Percentiles rank a stretch among this genome's conserved stretches.
phyloP scores from a whole-genome alignment of 2,797 vertebrate species.

The Galago senegalensis region DNA sequence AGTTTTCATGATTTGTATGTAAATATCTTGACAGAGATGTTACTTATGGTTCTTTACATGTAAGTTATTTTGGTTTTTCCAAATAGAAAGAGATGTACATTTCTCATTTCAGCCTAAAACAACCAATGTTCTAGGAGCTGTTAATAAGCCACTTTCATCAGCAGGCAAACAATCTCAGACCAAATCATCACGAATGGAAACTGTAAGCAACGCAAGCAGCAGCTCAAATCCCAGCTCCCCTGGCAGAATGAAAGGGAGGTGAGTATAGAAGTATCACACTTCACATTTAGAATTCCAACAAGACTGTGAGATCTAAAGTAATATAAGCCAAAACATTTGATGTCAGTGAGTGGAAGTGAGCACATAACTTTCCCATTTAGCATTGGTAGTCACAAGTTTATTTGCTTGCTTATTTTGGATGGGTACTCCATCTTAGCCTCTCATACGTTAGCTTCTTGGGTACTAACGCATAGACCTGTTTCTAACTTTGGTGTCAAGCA shows the following conservation, averaged over 20 bases:
- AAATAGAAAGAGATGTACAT: slow-evolving; percentile 77
- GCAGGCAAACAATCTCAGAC: slow-evolving; percentile 98
- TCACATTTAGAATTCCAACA: slow-evolving; percentile 73
- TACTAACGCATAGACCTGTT: neutral
- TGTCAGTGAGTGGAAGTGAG: neutral
- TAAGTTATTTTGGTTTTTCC: slow-evolving; percentile 37
- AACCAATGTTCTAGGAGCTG: slow-evolving; percentile 97
- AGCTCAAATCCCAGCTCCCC: slow-evolving; percentile 98
- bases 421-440: neutral
- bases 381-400: neutral
- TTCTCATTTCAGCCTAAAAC: slow-evolving; percentile 96
- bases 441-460: neutral
- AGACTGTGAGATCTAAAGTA: neutral
- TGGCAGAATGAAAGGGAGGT: slow-evolving; percentile 96
- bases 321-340: neutral
- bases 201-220: slow-evolving; percentile 97
- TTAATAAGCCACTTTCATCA: slow-evolving; percentile 98
- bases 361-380: neutral
- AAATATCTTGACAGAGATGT: slow-evolving; percentile 13
- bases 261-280: slow-evolving; percentile 83
- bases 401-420: neutral
- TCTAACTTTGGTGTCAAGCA: neutral
- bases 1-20: slow-evolving; percentile 49
- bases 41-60: slow-evolving; percentile 44
- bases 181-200: slow-evolving; percentile 98